Evolutionary conservation across 2,113 vertebrate genomes (phyloP).

Genomic region (Cyprinodon variegatus): DNA sequence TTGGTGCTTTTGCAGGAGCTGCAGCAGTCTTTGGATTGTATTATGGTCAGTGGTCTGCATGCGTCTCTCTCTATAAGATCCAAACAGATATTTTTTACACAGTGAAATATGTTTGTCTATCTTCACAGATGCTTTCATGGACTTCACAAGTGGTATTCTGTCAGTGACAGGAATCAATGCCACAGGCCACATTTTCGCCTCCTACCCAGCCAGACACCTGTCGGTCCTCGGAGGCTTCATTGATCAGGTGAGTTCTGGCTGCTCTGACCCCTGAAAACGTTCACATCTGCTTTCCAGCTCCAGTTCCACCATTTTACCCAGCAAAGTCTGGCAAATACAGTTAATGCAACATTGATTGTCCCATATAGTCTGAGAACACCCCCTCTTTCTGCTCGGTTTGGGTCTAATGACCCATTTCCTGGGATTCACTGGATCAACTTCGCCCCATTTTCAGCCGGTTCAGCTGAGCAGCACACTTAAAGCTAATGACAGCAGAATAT

Average conservation of each 20-base stretch:
- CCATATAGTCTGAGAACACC: conserved; percentile 59
- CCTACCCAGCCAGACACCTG: conserved; percentile 89
- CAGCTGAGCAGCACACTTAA: conserved; percentile 2
- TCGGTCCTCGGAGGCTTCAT: conserved; percentile 88
- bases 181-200: conserved; percentile 95
- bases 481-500: not conserved
- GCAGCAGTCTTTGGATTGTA: conserved; percentile 92
- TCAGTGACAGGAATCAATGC: conserved; percentile 90
- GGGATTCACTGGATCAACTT: conserved; percentile 33
- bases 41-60: conserved; percentile 80
- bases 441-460: conserved; percentile 42
- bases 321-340: conserved; percentile 43
- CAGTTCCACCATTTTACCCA: conserved; percentile 39
- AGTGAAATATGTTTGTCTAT: conserved; percentile 8
- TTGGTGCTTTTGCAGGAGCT: conserved; percentile 91
- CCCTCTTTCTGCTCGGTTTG: conserved; percentile 47
- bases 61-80: not conserved
- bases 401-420: conserved; percentile 66
- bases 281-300: conserved; percentile 10
- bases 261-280: conserved; percentile 22
- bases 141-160: conserved; percentile 86
- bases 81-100: not conserved
- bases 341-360: conserved; percentile 74
- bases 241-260: conserved; percentile 86
- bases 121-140: conserved; percentile 88